Evolutionary conservation across 2,888 invertebrate genomes (phyloP), one percentile per base, ranked within the genome.

Genomic region (Dolomedes plantarius): DNA sequence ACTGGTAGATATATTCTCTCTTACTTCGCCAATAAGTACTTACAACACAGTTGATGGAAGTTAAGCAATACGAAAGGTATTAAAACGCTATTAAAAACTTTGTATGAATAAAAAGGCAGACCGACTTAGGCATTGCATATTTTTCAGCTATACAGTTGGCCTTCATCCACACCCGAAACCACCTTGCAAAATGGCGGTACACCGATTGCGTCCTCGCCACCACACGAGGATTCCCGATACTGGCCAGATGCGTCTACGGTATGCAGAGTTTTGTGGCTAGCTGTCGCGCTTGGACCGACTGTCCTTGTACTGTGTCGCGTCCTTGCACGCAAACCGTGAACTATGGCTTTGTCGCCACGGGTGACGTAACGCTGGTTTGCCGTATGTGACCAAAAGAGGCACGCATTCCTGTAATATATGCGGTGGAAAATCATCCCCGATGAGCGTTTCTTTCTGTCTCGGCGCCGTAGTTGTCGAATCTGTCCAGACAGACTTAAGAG

Each of bases 291-390:
- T 19, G 32, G 62, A 36, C 56, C 19, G 64, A 80, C 72, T 76
- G 65, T 29, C 74, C 77, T 68, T 36, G 19, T 64, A 16, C 46
- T 29, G 27, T 39, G 27, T 41, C 28, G 16, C 41, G 46, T 16
- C 71, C 82, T 82, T 82, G 75, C 80, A 82, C 82, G 82, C 82
- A 75, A 82, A 28, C 56, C 74, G 31, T 69, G 69, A 71, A 69
- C 65, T 65, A 76, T 76, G 50, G 31, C 23, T 9, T 23, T 56
- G 76, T 41, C 13, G 46, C 27, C 27, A 36, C 31, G 28, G 41
- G 9, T 72, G 71, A 72, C 28, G 71, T 62, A 62, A 80, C 39
- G 23, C 29, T 46, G 65, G 39, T 62, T 31, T 71, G 16, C 13
- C 29, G 29, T 9, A 71, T 62, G 64, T 82, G 82, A 82, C 82